Conservation (phyloP, 2,113 vertebrate species). For the Probosciger aterrimus region DNA sequence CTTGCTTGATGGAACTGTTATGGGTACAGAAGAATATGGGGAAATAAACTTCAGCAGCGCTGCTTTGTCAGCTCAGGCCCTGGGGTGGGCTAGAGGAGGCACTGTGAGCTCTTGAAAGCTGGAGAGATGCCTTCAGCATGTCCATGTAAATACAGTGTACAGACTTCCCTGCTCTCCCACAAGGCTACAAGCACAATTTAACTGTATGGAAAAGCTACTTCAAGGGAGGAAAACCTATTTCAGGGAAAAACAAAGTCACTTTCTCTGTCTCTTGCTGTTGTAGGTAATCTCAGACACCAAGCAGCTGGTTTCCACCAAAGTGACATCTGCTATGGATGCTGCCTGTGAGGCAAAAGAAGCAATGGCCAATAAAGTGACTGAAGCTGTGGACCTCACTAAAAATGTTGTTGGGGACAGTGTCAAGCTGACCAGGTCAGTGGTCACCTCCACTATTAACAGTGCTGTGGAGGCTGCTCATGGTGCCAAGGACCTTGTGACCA, state of each 20-base stretch:
- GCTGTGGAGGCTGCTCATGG: slow-evolving; percentile 72
- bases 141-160: fast-evolving
- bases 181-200: neutral
- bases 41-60: neutral
- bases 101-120: neutral
- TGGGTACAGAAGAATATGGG: neutral
- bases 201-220: neutral
- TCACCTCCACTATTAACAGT: slow-evolving; percentile 79
- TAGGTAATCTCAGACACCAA: slow-evolving; percentile 86
- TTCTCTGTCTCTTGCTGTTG: neutral
- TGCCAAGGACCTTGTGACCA: slow-evolving; percentile 19
- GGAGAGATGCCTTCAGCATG: neutral
- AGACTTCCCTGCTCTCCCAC: neutral
- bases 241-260: neutral
- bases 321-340: slow-evolving; percentile 63
- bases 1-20: neutral
- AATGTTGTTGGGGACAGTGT: slow-evolving; percentile 79
- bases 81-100: neutral
- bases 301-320: slow-evolving; percentile 81
- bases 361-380: slow-evolving; percentile 60
- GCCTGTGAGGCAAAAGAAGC: slow-evolving; percentile 38
- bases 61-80: neutral
- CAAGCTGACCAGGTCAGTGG: slow-evolving; percentile 82
- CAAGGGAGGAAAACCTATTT: neutral
- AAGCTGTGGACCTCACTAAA: slow-evolving; percentile 68